Base-by-base conservation (phyloP, 2,113 vertebrate genomes). In the Ailuropoda melanoleuca region DNA sequence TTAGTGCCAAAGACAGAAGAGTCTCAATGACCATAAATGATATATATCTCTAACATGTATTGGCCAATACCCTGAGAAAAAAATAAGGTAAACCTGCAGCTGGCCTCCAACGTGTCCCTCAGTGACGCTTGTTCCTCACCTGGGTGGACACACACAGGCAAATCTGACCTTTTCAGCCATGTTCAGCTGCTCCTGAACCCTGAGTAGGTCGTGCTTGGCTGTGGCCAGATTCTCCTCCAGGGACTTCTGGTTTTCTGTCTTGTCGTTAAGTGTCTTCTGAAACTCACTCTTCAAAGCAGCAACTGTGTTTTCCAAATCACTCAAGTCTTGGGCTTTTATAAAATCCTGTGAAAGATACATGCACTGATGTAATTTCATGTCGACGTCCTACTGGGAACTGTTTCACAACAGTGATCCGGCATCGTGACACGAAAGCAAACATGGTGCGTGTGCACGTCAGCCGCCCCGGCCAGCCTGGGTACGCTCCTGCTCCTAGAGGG, bases 151-250 rank as follows among this genome's bases (percentile, higher is more conserved):
- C 0, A 0, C 21, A 50, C 55, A 24, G 31, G 82, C 31, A 24
- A 29, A 0, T 53, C 93, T 62, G 96, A 99, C 99, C 99, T 99
- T 99, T 97, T 99, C 99, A 85, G 99, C 99, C 98, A 99, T 72
- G 64, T 98, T 94, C 26, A 99, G 99, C 97, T 99, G 99, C 94
- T 99, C 99, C 98, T 99, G 99, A 88, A 99, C 99, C 95, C 98
- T 99, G 68, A 99, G 99, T 11, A 99, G 98, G 50, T 99, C 99
- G 6, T 99, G 99, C 95, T 99, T 99, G 91, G 99, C 99, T 6
- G 99, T 98, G 31, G 99, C 98, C 60, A 99, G 99, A 98, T 99
- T 99, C 77, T 99, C 99, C 98, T 99, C 99, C 98, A 99, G 98
- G 89, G 99, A 99, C 98, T 99, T 99, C 84, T 99, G 99, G 89